Base-by-base conservation (phyloP, 2,888 invertebrate genomes). In the Dilophus febrilis region DNA sequence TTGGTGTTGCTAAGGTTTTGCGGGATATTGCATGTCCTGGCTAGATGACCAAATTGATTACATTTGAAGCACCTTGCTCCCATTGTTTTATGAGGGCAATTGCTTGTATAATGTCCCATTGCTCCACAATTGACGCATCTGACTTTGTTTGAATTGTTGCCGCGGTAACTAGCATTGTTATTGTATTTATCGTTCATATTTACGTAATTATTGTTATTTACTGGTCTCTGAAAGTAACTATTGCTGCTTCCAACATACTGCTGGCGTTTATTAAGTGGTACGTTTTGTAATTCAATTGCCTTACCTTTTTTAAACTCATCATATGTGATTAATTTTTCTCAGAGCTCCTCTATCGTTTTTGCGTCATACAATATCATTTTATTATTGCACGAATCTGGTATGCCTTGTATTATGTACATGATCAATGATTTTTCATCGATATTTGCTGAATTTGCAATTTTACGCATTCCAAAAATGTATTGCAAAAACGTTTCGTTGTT, bases 371-470 rank as follows among this genome's bases (percentile, higher is more conserved):
- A 18, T 26, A 26, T 38, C 29, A 39, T 35, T 40, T 45, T 45
- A 13, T 43, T 40, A 6, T 33, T 16, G 14, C 39, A 32, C 34
- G 31, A 39, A 35, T 41, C 41, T 18, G 37, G 3, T 2, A 43
- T 43, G 13, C 44, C 44, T 22, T 38, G 18, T 2, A 42, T 27
- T 10, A 45, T 40, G 27, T 43, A 41, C 7, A 35, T n/a, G 26
- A 45, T 40, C 16, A 45, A n/a, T 11, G 43, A 43, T 10, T 36
- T 27, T 34, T 45, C 45, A 31, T 43, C 41, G 16, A 45, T 33
- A 4, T 30, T 29, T 4, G 39, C 45, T 16, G 33, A 42, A 40
- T 38, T 41, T n/a, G 40, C 40, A 3, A 41, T 44, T 35, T 42
- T 40, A 22, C 41, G 41, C 41, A 46, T 44, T 10, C 31, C 10